Conservation (phyloP, 1,140 invertebrate genomes). For the Drosophila arawakana region DNA sequence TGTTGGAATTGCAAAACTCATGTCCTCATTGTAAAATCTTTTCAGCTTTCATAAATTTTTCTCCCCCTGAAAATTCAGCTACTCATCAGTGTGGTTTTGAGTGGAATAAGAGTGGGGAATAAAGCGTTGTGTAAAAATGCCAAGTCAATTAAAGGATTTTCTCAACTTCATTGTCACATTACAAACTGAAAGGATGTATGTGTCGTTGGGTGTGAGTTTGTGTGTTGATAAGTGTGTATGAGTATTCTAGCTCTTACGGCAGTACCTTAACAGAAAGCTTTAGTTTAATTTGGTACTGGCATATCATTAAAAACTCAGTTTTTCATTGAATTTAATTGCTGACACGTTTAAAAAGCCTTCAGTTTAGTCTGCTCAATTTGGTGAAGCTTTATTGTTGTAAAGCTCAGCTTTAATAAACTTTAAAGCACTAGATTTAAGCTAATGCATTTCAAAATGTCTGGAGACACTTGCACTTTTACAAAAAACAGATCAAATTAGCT, state of each 20-base stretch:
- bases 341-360: not conserved
- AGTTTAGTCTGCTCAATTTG: not conserved
- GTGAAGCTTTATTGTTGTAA: too few species aligned
- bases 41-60: not conserved
- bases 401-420: too few species aligned
- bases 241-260: conserved; percentile 6
- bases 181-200: conserved; percentile 23
- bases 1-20: conserved; percentile 34
- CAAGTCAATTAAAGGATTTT: conserved; percentile 81
- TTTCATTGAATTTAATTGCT: not conserved
- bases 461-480: too few species aligned
- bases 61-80: conserved; percentile 18
- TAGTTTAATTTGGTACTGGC: too few species aligned
- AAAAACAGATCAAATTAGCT: too few species aligned
- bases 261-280: too few species aligned
- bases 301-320: too few species aligned
- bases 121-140: conserved; percentile 36
- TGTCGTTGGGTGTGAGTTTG: not conserved
- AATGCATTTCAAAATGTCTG: too few species aligned
- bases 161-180: conserved; percentile 72
- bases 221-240: conserved; percentile 6
- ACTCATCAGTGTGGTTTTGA: conserved; percentile 43
- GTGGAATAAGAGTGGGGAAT: not conserved
- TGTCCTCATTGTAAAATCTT: conserved; percentile 28
- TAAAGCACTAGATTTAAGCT: too few species aligned